Evolutionary conservation across 35 echinoderm and acorn worm species (phyloP), one percentile per base, ranked within the genome.

Genomic region (Patiria miniata): DNA sequence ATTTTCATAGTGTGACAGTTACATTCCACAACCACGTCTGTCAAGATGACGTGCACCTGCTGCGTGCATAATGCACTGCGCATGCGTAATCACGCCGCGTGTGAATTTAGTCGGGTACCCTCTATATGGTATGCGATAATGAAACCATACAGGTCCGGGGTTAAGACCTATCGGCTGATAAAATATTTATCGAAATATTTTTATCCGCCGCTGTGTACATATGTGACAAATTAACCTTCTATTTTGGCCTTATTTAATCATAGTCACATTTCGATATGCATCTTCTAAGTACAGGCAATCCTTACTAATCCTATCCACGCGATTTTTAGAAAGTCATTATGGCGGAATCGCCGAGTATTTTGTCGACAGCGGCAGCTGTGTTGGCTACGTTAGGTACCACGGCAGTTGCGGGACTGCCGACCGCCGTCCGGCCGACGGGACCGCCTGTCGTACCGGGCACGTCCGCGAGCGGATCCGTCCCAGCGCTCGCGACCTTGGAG

Each of bases 291-390:
- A 36, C 26, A 36, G 34, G 34, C 65, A 73, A 26, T 30, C 65
- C 3, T 73, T 73, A 5, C 29, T 30, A 7, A 73, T 73, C 23
- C 65, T 14, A 30, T 36, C 29, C 2, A 23, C 14, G 65, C 29
- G 26, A 23, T 73, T 32, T 36, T 73, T 73, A n/a, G 8, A 22
- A 30, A 73, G 26, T 73, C 1, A 73, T 32, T 32, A 73, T 73
- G 65, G 15, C 0, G 65, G 65, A 73, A 73, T 73, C 65, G 34
- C 65, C 65, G 26, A 73, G 65, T 28, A 73, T 73, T 73, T 73
- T 73, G 65, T 73, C 65, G 26, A 16, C 65, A 73, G 65, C 65
- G 65, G 65, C 65, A 14, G 65, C 34, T 26, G 19, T 73, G 26
- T 26, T 73, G 10, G 29, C 65, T 14, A 73, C 65, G 2, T 8